Base-by-base conservation (phyloP, 2,797 vertebrate genomes). In the Spondyliosoma cantharus region DNA sequence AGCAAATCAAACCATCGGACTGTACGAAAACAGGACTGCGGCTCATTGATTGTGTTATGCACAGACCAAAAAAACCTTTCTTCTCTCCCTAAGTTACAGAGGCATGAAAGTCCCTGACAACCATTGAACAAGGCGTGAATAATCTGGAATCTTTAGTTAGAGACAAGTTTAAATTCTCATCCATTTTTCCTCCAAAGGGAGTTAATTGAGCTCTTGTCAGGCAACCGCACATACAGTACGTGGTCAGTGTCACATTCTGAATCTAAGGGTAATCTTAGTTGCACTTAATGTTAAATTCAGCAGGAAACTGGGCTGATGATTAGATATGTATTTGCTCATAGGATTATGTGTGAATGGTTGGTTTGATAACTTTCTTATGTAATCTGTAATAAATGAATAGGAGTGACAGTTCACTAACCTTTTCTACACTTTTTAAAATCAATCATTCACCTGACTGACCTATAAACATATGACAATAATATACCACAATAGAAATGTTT, bases 121-220 rank as follows among this genome's bases (percentile, higher is more conserved):
- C 37, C 59, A 24, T 0, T 9, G 15, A 76, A 53, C 48, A 68
- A 25, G 52, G 20, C 65, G 58, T 60, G 22, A 43, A 71, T 56
- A 62, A 81, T 72, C 53, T 62, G 58, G 48, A 70, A 71, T 77
- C 66, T 71, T n/a, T 57, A 45, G 1, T 65, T 53, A 58, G 16
- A 53, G 16, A 48, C 1, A 1, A 71, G 20, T 69, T 78, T 65
- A 66, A 53, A 19, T 59, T 76, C 27, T 64, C 64, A 20, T 62
- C 0, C 12, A 56, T 79, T 73, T 19, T 64, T 64, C 42, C 37
- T 65, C 53, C 20, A 19, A 63, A 25, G n/a, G 52, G 69, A 58
- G 22, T 58, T 13, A 42, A 14, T 59, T 60, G 66, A 71, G 24
- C 16, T 13, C 15, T 15, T 59, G 7, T 43, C 4, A 9, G 8